Evolutionary conservation across 1,140 invertebrate species (phyloP).

Genomic region (Aphaenogaster ashmeadi): DNA sequence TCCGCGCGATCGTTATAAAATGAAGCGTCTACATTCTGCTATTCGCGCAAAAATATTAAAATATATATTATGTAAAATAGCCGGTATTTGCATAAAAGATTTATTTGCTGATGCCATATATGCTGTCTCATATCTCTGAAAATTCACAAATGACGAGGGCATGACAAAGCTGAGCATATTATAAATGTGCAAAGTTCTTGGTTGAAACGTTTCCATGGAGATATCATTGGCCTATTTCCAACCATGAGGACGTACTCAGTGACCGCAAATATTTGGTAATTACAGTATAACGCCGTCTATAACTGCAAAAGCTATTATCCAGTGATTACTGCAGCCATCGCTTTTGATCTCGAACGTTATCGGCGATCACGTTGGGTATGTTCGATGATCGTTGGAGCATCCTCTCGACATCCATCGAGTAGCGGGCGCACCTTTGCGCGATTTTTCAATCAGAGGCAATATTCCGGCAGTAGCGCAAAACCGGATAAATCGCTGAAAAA

Average conservation of each 20-base stretch:
- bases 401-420: neutral
- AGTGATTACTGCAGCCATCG: neutral
- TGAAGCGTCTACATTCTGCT: conserved; percentile 1
- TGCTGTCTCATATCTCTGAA: neutral
- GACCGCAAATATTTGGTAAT: conserved; percentile 15
- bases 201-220: conserved; percentile 7
- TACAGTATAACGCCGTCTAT: neutral
- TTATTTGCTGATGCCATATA: neutral
- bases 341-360: neutral
- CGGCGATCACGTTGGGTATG: neutral
- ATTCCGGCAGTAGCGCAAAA: neutral
- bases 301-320: neutral
- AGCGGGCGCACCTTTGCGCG: neutral
- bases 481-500: neutral
- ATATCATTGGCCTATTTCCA: conserved; percentile 10
- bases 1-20: neutral
- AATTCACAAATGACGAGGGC: neutral
- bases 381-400: neutral
- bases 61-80: conserved; percentile 4
- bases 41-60: conserved; percentile 15
- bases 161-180: neutral
- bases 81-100: neutral
- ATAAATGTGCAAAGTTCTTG: conserved; percentile 12
- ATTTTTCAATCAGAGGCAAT: conserved; percentile 22
- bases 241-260: neutral